Base-by-base conservation (phyloP, 2,888 invertebrate species). In the Parnassius apollo region DNA sequence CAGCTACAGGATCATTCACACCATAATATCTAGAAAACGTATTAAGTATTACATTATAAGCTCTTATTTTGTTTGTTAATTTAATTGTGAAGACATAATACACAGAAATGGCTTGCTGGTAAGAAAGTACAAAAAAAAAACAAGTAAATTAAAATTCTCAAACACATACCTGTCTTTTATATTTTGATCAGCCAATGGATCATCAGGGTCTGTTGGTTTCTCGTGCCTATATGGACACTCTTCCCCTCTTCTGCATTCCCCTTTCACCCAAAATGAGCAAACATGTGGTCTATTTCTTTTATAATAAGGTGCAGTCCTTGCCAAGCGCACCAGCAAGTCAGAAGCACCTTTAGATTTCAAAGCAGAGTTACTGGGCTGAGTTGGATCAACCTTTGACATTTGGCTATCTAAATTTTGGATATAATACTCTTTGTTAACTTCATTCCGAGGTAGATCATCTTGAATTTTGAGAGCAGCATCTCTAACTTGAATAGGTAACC, bases 211-310 rank as follows among this genome's bases (percentile, higher is more conserved):
- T 2, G 98, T 98, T 0, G 98, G 98, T 81, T 98, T 98, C 80
- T 99, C 98, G 76, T 98, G 98, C 49, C 98, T 92, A 81, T 98
- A 98, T 0, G 98, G 98, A 84, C 98, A 98, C 81, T 99, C 98
- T 83, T 99, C 98, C 18, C 98, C 98, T 82, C 98, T 92, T 77
- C 97, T 95, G 82, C 98, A 98, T 83, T 98, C 98, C 2, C 98
- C 98, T 91, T 98, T 99, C n/a, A 98, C 98, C 97, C 98, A 98
- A 86, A 98, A 99, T 0, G 98, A 98, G 83, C 98, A 98, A 58
- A 98, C 98, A 86, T 98, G 98, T 0, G 98, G 98, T 71, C 98
- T 93, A 79, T 98, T 98, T 61, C 98, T 92, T 81, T 98, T 98
- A 84, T 99, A 98, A 83, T 98, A 99, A 0, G 98, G 98, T 53